Base-by-base conservation (phyloP, 1,140 invertebrate genomes). In the Bombus affinis region DNA sequence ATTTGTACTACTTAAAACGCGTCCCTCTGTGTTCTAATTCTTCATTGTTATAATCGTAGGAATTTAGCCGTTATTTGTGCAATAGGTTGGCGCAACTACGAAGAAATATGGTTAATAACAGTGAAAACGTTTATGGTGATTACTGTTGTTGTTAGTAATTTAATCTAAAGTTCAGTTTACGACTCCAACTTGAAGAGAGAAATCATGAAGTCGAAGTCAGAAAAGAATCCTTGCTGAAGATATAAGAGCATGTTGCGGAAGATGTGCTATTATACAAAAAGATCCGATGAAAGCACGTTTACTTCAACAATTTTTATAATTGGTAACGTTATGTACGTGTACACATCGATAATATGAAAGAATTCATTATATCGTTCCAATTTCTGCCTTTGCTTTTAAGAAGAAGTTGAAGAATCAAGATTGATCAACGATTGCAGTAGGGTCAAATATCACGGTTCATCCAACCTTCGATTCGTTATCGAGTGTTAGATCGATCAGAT, bases 1-100 rank as follows among this genome's bases (percentile, higher is more conserved):
- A 8, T 66, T 68, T 68, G 73, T 42, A 76, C 81, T 83, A 83
- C 73, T 83, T 77, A 18, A 42, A 25, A 77, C 3, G 12, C 15
- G 44, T 42, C 35, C 3, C n/a, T 25, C 47, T 28, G 35, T 15
- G 9, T 8, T 44, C 25, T 22, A 42, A 12, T 35, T 10, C 35
- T 5, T 9, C 18, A 22, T 70, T 78, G 68, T 28, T 35, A 39
- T 57, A 42, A 77, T 70, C 81, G 81, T 83, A 74, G 62, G 73
- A 77, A 57, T 42, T n/a, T 2, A 9, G 0, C 22, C 2, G 68
- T n/a, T 47, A 73, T 65, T 75, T 37, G 25, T 47, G 47, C 22
- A 82, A 47, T 25, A 35, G 12, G 32, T 37, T 76, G 25, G 2
- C 5, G 39, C 39, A 44, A 66, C 28, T 15, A 66, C 37, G 32